phyloP scores from a whole-genome alignment of 2,888 invertebrate genomes.

The Rhamphomyia laevipes region DNA sequence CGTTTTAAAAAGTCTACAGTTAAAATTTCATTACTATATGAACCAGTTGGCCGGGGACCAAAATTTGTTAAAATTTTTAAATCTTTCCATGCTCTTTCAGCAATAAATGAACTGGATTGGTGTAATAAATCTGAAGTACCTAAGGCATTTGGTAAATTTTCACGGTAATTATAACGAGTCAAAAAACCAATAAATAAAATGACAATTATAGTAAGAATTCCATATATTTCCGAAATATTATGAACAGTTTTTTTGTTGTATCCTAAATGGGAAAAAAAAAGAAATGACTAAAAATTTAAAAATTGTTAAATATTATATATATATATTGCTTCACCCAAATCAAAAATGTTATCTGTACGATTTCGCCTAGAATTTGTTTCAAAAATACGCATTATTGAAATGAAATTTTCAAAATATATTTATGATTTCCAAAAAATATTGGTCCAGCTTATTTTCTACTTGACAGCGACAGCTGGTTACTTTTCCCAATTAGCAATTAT shows the following conservation, averaged over 20 bases:
- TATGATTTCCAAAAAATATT: no score
- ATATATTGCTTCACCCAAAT: no score
- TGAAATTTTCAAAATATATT: no score
- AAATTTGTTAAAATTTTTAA: constrained; percentile 49
- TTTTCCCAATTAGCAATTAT: no score
- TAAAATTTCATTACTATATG: constrained; percentile 67
- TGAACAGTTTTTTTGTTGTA: constrained; percentile 26
- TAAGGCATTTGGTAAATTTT: constrained; percentile 22
- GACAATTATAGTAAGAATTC: constrained; percentile 16
- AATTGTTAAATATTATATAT: no score
- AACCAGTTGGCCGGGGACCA: constrained; percentile 56
- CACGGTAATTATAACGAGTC: constrained; percentile 21
- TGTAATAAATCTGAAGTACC: constrained; percentile 21
- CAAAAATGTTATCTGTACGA: no score
- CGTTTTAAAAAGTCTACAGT: constrained; percentile 49
- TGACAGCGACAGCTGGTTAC: no score
- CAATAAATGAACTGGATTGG: constrained; percentile 41
- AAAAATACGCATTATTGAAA: no score
- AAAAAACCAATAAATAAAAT: constrained; percentile 19
- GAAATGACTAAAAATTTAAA: no score
- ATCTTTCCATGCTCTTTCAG: constrained; percentile 52
- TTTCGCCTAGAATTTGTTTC: no score
- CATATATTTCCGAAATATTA: constrained; percentile 23
- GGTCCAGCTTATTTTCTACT: no score
- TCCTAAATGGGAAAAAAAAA: constrained; percentile 14